A percentile compares a stretch with the other conserved stretches of the same genome.
Evolutionary conservation across 2,888 invertebrate species (phyloP).

Genomic region (Ommatoiulus sabulosus): DNA sequence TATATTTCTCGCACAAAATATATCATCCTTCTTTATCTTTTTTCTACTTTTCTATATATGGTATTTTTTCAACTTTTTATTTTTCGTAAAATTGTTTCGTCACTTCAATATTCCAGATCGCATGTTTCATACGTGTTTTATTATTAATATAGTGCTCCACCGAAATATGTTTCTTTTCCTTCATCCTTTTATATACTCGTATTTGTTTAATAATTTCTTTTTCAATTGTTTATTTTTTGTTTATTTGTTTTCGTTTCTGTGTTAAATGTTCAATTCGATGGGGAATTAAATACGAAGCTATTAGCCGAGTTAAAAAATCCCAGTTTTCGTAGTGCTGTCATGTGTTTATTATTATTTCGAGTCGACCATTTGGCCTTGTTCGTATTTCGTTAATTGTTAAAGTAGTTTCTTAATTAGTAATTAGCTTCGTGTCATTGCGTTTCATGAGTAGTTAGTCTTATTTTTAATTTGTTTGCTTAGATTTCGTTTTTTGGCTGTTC

Average conservation of each 20-base stretch:
- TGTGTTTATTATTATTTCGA: background rate
- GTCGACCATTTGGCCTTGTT: background rate
- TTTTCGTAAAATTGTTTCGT: slow-evolving; percentile 22
- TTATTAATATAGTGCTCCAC: background rate
- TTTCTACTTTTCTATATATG: background rate
- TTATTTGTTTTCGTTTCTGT: background rate
- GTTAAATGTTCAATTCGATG: background rate
- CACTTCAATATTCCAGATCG: background rate
- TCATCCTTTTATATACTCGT: background rate
- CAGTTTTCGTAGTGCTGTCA: background rate
- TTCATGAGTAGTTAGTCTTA: background rate
- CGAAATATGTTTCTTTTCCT: background rate
- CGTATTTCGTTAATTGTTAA: background rate
- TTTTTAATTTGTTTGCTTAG: background rate
- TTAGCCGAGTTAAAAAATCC: background rate
- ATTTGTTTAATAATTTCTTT: background rate
- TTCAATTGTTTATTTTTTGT: background rate
- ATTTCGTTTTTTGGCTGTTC: background rate
- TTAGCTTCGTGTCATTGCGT: slow-evolving; percentile 36
- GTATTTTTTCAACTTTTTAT: background rate
- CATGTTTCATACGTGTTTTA: slow-evolving; percentile 6
- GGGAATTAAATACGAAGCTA: background rate
- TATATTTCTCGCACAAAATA: slow-evolving; percentile 33
- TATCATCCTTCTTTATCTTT: background rate
- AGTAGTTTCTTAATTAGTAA: background rate